phyloP scores from a whole-genome alignment of 2,888 invertebrate genomes.

The Philhelius pedissequus region DNA sequence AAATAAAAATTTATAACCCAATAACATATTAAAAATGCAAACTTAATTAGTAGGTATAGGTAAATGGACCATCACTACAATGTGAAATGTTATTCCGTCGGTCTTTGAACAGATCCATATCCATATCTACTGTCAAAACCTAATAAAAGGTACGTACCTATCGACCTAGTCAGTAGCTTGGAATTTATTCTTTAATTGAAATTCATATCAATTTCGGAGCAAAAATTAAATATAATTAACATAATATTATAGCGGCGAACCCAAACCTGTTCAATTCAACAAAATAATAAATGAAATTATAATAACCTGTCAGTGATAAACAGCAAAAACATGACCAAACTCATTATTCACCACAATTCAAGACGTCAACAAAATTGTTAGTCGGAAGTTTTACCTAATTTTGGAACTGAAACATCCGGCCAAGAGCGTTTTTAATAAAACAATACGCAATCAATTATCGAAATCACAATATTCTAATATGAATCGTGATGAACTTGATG shows the following conservation, averaged over 20 bases:
- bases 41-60: no score
- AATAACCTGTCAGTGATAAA: slow-evolving; percentile 28
- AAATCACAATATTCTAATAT: background rate
- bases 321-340: slow-evolving; percentile 43
- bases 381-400: slow-evolving; percentile 4
- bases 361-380: slow-evolving; percentile 46
- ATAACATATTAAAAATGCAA: no score
- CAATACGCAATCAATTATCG: slow-evolving; percentile 18
- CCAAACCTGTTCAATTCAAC: slow-evolving; percentile 20
- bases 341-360: slow-evolving; percentile 58
- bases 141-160: background rate
- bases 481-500: no score
- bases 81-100: no score
- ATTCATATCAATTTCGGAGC: background rate
- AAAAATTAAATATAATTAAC: background rate
- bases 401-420: background rate
- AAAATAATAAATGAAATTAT: slow-evolving; percentile 3
- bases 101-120: no score
- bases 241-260: background rate
- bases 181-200: background rate
- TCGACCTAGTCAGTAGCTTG: background rate
- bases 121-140: background rate
- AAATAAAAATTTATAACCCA: no score
- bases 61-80: no score
- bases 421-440: slow-evolving; percentile 5